Evolutionary conservation across 2,113 vertebrate genomes (phyloP).

Genomic region (Psettodes erumei): DNA sequence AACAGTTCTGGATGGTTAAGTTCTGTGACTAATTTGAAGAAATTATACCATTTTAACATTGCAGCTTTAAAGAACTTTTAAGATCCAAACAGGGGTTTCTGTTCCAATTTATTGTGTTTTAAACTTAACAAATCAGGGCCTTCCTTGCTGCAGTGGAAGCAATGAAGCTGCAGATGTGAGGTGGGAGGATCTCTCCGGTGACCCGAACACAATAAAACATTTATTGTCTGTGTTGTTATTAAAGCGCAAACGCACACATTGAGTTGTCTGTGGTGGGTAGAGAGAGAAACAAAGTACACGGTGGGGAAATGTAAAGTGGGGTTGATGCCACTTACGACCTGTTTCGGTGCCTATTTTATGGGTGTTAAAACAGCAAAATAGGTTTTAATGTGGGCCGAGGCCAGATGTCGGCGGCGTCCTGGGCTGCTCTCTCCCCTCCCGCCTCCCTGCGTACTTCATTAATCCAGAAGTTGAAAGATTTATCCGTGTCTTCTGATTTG

Average conservation of each 20-base stretch:
- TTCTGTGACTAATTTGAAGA: not conserved
- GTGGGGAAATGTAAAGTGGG: conserved; percentile 67
- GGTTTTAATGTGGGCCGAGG: conserved; percentile 70
- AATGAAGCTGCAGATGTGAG: conserved; percentile 19
- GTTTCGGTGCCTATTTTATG: conserved; percentile 76
- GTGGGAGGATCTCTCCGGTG: conserved; percentile 60
- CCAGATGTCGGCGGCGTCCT: conserved; percentile 71
- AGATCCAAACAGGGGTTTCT: not conserved
- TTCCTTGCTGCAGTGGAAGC: conserved; percentile 20
- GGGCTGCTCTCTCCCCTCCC: conserved; percentile 53
- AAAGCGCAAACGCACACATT: conserved; percentile 32
- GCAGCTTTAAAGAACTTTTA: not conserved
- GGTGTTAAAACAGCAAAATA: conserved; percentile 79
- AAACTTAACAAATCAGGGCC: conserved; percentile 7
- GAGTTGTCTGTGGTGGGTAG: conserved; percentile 42
- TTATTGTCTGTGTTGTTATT: conserved; percentile 69
- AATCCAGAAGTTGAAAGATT: conserved; percentile 75
- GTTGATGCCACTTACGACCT: conserved; percentile 55
- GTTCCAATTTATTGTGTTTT: conserved; percentile 10
- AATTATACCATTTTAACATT: not conserved
- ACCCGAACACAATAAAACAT: conserved; percentile 70
- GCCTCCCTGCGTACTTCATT: conserved; percentile 70
- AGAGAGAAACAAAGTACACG: conserved; percentile 53
- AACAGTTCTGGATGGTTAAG: no score
- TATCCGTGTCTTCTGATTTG: conserved; percentile 51